These are phyloP conservation scores for Apostichopus californicus DNA, from an alignment of 35 echinoderm and acorn worm genomes.

Conservation along the genomic window DNA sequence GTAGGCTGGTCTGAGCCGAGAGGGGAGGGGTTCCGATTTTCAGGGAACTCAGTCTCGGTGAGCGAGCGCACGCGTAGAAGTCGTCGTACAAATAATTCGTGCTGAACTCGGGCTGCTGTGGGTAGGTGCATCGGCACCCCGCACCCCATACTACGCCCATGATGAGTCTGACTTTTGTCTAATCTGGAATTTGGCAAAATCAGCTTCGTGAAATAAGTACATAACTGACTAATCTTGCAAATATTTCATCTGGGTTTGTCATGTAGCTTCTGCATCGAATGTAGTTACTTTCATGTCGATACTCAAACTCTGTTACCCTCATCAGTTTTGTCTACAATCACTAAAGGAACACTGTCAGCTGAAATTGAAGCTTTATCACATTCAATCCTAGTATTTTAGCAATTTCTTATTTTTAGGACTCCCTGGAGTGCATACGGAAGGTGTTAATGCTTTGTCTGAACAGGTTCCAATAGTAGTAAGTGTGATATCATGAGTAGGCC, in stretches of 20 bases:
- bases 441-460: not conserved
- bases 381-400: constrained; percentile 2
- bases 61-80: no score
- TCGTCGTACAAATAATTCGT: no score
- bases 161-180: not conserved
- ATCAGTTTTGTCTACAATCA: constrained; percentile 21
- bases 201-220: not conserved
- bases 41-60: no score
- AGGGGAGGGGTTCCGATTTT: no score
- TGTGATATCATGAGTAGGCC: no score
- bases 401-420: not conserved
- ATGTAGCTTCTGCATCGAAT: constrained; percentile 31
- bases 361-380: constrained; percentile 26
- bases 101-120: no score
- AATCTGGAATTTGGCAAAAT: constrained; percentile 14
- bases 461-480: not conserved
- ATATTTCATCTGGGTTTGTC: constrained; percentile 35
- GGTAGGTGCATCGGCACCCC: no score
- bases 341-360: not conserved
- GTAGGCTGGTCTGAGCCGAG: no score
- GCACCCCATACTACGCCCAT: no score
- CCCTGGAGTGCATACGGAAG: not conserved
- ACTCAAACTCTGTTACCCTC: constrained; percentile 32
- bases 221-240: not conserved
- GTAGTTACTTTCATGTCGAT: constrained; percentile 1